These are phyloP conservation scores for Dendrolimus punctatus DNA, from an alignment of 1,140 invertebrate genomes.

Conservation along the genomic window DNA sequence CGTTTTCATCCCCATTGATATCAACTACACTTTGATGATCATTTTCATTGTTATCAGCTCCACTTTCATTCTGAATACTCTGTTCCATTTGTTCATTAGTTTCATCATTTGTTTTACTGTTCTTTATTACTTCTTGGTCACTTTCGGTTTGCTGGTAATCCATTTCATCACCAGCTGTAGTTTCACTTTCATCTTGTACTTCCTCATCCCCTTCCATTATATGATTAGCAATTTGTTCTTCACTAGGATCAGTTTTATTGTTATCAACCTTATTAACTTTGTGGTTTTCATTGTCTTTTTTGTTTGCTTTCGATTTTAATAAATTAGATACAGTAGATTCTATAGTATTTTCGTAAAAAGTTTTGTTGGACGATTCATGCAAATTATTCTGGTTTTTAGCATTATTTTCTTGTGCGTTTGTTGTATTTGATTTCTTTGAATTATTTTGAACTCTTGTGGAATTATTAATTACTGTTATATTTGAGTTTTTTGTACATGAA, in stretches of 20 bases:
- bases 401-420: too few species aligned
- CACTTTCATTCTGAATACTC: not conserved
- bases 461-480: too few species aligned
- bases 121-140: too few species aligned
- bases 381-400: too few species aligned
- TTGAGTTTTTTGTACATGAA: too few species aligned
- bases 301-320: constrained; percentile 1
- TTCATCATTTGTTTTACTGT: too few species aligned
- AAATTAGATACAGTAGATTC: too few species aligned
- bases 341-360: too few species aligned
- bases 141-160: not conserved
- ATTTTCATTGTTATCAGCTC: not conserved
- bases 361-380: too few species aligned
- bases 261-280: constrained; percentile 3
- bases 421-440: too few species aligned
- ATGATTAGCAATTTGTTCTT: constrained; percentile 3
- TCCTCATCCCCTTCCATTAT: not conserved
- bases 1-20: not conserved
- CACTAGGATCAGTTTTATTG: constrained; percentile 1
- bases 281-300: constrained; percentile 3
- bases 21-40: not conserved
- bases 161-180: not conserved
- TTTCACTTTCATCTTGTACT: constrained; percentile 6
- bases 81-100: not conserved
- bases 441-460: too few species aligned